Evolutionary conservation across 2,888 invertebrate species (phyloP).

Genomic region (Cerceris rybyensis): DNA sequence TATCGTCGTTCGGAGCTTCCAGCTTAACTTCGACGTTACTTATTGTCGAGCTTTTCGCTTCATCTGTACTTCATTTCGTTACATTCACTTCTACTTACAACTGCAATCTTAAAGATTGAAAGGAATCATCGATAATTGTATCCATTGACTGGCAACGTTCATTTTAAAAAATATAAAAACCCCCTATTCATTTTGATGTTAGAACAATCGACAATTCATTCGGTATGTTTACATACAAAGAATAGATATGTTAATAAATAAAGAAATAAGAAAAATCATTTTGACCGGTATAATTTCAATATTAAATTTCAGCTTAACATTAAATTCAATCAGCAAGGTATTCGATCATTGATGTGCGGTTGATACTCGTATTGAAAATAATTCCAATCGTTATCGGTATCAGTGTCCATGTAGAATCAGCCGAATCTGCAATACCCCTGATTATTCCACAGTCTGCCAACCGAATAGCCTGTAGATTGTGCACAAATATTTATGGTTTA

Average conservation of each 20-base stretch:
- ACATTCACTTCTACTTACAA: not conserved
- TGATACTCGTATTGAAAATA: constrained; percentile 30
- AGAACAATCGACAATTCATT: too few relatives aligned
- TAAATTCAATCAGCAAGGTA: too few relatives aligned
- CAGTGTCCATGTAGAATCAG: constrained; percentile 64
- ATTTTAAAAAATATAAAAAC: too few relatives aligned
- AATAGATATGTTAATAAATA: too few relatives aligned
- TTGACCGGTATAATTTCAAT: too few relatives aligned
- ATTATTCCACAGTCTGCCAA: constrained; percentile 37
- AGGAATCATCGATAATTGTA: not conserved
- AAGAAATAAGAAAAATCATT: too few relatives aligned
- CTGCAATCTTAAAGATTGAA: not conserved
- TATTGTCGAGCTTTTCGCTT: not conserved
- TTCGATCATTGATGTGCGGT: not conserved
- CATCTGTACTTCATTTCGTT: not conserved
- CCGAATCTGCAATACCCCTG: constrained; percentile 67
- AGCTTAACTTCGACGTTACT: not conserved
- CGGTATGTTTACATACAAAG: too few relatives aligned
- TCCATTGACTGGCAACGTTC: too few relatives aligned
- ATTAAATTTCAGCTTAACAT: too few relatives aligned
- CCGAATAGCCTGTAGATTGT: constrained; percentile 45
- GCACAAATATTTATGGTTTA: constrained; percentile 64
- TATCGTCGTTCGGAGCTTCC: not conserved
- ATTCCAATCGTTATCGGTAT: constrained; percentile 56
- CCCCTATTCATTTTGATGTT: too few relatives aligned